Conservation (phyloP, 2,797 vertebrate genomes). For the Margarornis squamiger region DNA sequence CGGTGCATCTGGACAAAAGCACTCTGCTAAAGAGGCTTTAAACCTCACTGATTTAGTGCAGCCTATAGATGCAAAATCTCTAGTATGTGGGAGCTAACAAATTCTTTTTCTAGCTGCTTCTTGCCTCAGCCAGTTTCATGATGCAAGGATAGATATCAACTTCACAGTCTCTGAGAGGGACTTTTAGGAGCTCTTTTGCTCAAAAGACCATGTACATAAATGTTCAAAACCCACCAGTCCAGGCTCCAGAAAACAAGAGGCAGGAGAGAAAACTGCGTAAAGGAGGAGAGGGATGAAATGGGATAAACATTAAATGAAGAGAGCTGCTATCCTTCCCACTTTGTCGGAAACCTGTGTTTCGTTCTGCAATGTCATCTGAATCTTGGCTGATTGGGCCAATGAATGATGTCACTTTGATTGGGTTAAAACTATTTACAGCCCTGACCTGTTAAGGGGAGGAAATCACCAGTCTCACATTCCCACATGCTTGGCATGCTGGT, state of each 20-base stretch:
- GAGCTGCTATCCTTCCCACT: neutral
- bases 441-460: neutral
- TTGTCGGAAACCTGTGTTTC: neutral
- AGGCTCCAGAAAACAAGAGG: neutral
- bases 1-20: neutral
- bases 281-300: neutral
- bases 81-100: neutral
- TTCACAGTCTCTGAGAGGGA: neutral
- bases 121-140: neutral
- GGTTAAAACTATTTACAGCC: neutral
- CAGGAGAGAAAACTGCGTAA: neutral
- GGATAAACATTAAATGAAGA: neutral
- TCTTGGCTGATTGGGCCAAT: neutral
- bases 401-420: neutral
- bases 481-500: neutral
- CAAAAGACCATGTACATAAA: neutral
- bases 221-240: neutral
- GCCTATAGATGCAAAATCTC: neutral
- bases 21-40: neutral
- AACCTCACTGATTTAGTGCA: neutral
- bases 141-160: too few relatives aligned
- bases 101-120: neutral
- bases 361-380: neutral
- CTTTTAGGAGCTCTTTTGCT: neutral
- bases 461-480: rapidly evolving